Conservation (phyloP, 2,113 vertebrate genomes). For the Seriola dumerili region DNA sequence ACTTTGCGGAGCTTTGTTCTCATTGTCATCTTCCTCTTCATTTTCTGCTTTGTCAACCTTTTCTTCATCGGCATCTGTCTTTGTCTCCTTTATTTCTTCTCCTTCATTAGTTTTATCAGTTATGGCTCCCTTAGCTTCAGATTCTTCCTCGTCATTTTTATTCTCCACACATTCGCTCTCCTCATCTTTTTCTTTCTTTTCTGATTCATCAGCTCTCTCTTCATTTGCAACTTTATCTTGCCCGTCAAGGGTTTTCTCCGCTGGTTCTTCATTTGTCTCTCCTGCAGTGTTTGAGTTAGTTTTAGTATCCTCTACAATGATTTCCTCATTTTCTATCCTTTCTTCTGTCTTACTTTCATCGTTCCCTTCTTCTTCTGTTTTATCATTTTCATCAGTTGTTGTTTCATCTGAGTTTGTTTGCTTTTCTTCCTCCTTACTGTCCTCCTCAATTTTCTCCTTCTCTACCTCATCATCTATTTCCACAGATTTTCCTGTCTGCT, state of each 20-base stretch:
- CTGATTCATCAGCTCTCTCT: conserved; percentile 4
- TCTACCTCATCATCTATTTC: conserved; percentile 11
- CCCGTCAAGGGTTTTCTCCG: neutral
- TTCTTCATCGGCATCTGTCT: conserved; percentile 15
- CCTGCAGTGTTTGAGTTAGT: conserved; percentile 14
- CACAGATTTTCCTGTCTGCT: conserved; percentile 27
- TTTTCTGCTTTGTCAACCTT: conserved; percentile 6
- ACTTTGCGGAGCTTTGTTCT: conserved; percentile 20
- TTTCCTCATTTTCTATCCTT: conserved; percentile 10
- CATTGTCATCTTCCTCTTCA: neutral
- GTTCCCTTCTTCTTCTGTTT: conserved; percentile 11
- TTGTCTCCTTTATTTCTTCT: conserved; percentile 5
- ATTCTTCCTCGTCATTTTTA: neutral
- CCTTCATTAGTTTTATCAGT: conserved; percentile 8
- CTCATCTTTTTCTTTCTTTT: conserved; percentile 9
- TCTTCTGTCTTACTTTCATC: conserved; percentile 25
- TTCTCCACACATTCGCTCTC: neutral
- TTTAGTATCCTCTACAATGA: conserved; percentile 8
- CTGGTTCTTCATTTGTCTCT: conserved; percentile 25
- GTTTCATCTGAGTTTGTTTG: conserved; percentile 20
- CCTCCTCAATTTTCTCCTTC: conserved; percentile 21
- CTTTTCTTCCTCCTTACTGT: conserved; percentile 23
- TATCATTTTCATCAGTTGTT: neutral
- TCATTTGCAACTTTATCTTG: conserved; percentile 12
- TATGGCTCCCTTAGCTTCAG: neutral